Evolutionary conservation across 2,113 vertebrate species (phyloP).

Genomic region (Silurus glanis): DNA sequence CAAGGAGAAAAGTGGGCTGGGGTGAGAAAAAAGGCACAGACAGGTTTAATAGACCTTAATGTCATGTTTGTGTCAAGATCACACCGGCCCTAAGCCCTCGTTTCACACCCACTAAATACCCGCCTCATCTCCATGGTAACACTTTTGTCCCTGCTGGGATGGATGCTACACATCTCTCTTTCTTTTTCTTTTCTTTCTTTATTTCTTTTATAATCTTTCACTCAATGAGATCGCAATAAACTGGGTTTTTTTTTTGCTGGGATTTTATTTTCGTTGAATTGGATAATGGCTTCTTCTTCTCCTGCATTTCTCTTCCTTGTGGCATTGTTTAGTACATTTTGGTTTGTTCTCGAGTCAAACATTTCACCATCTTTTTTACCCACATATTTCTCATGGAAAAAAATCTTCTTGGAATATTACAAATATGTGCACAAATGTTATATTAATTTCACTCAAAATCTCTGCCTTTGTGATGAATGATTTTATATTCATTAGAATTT

Average conservation of each 20-base stretch:
- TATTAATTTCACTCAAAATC: too few relatives aligned
- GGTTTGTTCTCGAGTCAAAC: too few relatives aligned
- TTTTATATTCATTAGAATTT: too few relatives aligned
- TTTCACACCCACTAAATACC: slow-evolving; percentile 61
- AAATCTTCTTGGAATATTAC: too few relatives aligned
- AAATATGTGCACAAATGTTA: too few relatives aligned
- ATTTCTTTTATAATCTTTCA: background rate
- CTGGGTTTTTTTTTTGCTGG: background rate
- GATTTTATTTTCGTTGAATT: too few relatives aligned
- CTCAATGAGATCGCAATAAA: background rate
- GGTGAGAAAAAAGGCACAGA: slow-evolving; percentile 3
- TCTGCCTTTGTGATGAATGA: too few relatives aligned
- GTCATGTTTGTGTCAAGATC: slow-evolving; percentile 11
- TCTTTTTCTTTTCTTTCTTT: background rate
- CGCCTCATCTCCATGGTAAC: slow-evolving; percentile 45
- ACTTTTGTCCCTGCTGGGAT: slow-evolving; percentile 15
- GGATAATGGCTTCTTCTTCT: too few relatives aligned
- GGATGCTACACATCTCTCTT: background rate
- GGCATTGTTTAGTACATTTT: too few relatives aligned
- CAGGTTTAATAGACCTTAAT: slow-evolving; percentile 23
- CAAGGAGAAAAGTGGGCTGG: background rate
- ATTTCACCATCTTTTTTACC: too few relatives aligned
- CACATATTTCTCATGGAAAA: too few relatives aligned
- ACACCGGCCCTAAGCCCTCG: slow-evolving; percentile 37
- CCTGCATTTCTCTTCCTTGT: too few relatives aligned